Evolutionary conservation across 2,797 vertebrate genomes (phyloP), one percentile per base, ranked within the genome.

Genomic region (Gouania willdenowi): DNA sequence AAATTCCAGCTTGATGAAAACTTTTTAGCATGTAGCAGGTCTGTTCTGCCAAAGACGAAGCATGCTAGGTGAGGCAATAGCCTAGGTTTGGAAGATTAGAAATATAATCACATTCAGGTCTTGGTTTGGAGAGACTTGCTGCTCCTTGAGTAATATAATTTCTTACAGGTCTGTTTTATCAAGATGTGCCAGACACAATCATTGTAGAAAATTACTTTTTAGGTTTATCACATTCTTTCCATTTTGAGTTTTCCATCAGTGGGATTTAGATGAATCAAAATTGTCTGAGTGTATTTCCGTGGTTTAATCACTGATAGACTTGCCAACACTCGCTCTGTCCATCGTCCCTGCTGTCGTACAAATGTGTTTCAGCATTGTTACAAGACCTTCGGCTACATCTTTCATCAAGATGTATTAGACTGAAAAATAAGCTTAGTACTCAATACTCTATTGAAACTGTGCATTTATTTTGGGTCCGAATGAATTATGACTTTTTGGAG

Each of bases 81-180:
- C n/a, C n/a, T n/a, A n/a, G 27, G 14, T 11, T 15, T 13, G 14
- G 10, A 41, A 56, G 51, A 77, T 57, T 62, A 53, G 22, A 57
- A 40, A 64, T 41, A 41, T 49, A 66, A 71, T 73, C 58, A 66
- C 35, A 64, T 64, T 51, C 32, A 29, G 56, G 8, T 34, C n/a
- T 47, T 46, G 31, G 10, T 34, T 3, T 24, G 38, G 14, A 19
- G 29, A 16, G 13, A 36, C 42, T 16, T 13, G 37, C 16, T 54
- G 41, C 46, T 58, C 32, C 35, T 6, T 37, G 26, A 32, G 24
- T 29, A 40, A 48, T 12, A 19, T 5, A 27, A 14, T 18, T 9
- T 24, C 41, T 26, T 4, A 1, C 1, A 32, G 30, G 35, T 49
- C 25, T 56, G 41, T 47, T 61, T 25, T 8, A 44, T 38, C 22